Conservation (phyloP, 2,113 vertebrate genomes). For the Lamprologus speciosus region DNA sequence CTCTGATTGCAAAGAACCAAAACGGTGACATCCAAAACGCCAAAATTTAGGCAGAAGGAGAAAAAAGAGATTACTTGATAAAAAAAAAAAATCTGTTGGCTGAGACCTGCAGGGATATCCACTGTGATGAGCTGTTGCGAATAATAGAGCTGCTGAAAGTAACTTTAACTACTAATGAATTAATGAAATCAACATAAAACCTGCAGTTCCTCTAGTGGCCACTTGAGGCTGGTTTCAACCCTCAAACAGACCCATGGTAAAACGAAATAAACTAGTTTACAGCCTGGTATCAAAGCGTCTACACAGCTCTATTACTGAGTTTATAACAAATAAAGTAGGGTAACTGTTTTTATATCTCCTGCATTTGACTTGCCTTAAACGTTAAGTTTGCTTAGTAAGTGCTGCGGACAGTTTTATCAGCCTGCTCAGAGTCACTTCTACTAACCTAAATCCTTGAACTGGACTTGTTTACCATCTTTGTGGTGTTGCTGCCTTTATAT, state of each 20-base stretch:
- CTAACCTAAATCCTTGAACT: neutral
- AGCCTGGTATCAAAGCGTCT: neutral
- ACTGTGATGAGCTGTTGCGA: neutral
- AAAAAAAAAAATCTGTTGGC: neutral
- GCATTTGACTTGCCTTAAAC: neutral
- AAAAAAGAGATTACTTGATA: neutral
- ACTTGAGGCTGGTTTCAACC: neutral
- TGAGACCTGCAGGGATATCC: neutral
- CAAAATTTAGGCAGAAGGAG: neutral
- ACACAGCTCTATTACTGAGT: neutral
- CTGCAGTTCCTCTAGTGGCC: neutral
- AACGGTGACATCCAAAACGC: neutral
- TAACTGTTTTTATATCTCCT: neutral
- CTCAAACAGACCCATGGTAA: neutral
- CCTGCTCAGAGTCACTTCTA: neutral
- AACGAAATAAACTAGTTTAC: neutral
- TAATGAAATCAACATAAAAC: neutral
- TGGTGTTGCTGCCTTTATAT: neutral
- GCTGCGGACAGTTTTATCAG: neutral
- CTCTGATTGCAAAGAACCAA: neutral
- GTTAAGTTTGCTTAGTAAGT: neutral
- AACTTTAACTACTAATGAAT: neutral
- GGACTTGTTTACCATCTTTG: neutral
- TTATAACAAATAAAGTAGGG: neutral
- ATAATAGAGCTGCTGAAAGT: neutral